These are phyloP conservation scores for Heliconius ismenius DNA, from an alignment of 2,888 invertebrate species.

Conservation along the genomic window DNA sequence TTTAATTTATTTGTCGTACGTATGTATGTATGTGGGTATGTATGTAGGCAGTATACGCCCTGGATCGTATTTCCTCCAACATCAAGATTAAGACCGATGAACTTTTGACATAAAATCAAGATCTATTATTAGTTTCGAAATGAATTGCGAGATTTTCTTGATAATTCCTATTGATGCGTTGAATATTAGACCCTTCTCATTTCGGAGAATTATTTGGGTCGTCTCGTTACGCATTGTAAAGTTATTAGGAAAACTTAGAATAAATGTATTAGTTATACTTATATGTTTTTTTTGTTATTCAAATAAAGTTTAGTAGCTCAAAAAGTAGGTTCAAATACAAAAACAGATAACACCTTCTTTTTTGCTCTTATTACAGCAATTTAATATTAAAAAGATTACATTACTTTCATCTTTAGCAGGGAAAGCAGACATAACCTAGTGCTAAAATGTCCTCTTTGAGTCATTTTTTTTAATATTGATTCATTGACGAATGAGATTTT, in stretches of 20 bases:
- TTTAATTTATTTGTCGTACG: slow-evolving; percentile 11
- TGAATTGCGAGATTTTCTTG: slow-evolving; percentile 16
- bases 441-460: too few relatives aligned
- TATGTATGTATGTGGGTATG: background rate
- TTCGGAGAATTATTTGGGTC: slow-evolving; percentile 1
- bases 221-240: background rate
- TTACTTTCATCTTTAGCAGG: too few relatives aligned
- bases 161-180: slow-evolving; percentile 20
- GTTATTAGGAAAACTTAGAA: background rate
- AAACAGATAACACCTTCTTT: background rate
- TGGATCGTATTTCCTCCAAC: slow-evolving; percentile 31
- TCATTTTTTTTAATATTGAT: too few relatives aligned
- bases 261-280: too few relatives aligned
- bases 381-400: background rate
- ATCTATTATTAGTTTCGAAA: slow-evolving; percentile 21
- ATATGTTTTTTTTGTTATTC: too few relatives aligned
- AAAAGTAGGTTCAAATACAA: too few relatives aligned
- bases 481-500: too few relatives aligned
- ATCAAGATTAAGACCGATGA: slow-evolving; percentile 33
- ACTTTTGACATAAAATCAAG: slow-evolving; percentile 33
- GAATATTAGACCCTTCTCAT: slow-evolving; percentile 11
- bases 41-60: background rate
- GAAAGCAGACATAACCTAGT: background rate
- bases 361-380: background rate
- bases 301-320: too few relatives aligned